Evolutionary conservation across 1,140 invertebrate species (phyloP), one percentile per base, ranked within the genome.

Genomic region (Psilanteris sp.): DNA sequence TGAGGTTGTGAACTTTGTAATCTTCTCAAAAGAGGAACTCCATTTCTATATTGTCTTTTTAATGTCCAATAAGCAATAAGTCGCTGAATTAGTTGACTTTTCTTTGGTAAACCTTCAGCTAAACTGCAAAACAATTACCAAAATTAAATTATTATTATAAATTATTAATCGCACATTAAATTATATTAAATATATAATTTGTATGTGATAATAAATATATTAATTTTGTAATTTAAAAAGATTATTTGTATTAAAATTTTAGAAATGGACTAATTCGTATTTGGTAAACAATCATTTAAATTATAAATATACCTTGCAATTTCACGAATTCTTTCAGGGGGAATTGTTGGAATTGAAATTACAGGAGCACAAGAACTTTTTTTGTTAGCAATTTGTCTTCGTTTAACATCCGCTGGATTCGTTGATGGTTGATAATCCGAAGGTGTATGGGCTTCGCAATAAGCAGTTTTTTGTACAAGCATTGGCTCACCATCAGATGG

Each of bases 31-130:
- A 99, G 89, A 0, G 98, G 98, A 5, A 99, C 98, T 0, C 98
- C 98, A 89, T 98, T 98, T 36, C 98, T 87, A 54, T 95, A 95
- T 82, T 98, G 96, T n/a, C 98, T 85, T 85, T 99, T 99, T 1
- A 99, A 88, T 1, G 96, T 98, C 97, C 98, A 99, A 83, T 96
- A 96, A 0, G 95, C 94, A 34, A 97, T 94, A 2, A 98, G 87
- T 8, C 96, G 89, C 81, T 97, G 95, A 64, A 99, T 93, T 80
- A 99, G 94, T 72, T 95, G 93, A 36, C 93, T 94, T 62, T 95
- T 95, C 79, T 94, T 93, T 8, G 92, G 90, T 75, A 95, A 89
- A 20, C 87, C 87, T 37, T 89, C 87, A 4, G 85, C 86, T 24
- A 89, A 74, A 54, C 85, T 87, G 15, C 5, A 61, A 55, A 70